Evolutionary conservation across 2,888 invertebrate genomes (phyloP), one percentile per base, ranked within the genome.

Genomic region (Machimus rusticus): DNA sequence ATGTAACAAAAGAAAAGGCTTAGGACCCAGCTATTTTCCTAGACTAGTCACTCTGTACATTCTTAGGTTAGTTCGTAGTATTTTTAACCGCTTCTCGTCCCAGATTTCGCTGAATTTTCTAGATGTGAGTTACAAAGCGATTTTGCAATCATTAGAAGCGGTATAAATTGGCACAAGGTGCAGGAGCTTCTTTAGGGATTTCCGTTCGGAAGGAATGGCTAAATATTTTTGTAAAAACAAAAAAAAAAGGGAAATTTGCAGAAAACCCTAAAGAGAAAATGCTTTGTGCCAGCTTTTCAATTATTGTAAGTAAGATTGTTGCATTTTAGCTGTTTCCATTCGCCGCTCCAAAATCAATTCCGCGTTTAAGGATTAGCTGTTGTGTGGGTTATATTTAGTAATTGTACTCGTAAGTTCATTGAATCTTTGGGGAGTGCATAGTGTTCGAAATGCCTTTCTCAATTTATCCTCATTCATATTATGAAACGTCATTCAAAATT

Each of bases 51-150:
- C 43, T 46, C 28, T 81, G 55, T 55, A 81, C 28, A 51, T 81
- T 55, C 28, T 5, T 31, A 81, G 55, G 37, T 12, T 81, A 81
- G 9, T 16, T 34, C 51, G n/a, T 34, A 81, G 28, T 81, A 12
- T 55, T 81, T 81, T 55, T 31, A 81, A 81, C 51, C 81, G 81
- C 81, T 81, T 34, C 43, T 55, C 81, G 81, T 51, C 81, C 81
- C 81, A 9, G n/a, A 39, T n/a, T 78, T 78, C 66, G 66, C 66
- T 66, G 9, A 66, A 66, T 66, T 66, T 66, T 66, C 66, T 66
- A 66, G 66, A 66, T 66, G 66, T 66, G 66, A 66, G 66, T 66
- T 66, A 19, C 28, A 28, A 66, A 23, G 66, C 66, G 66, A 66
- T 66, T 66, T 66, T 66, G 66, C 66, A 66, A 66, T 66, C 66